Percentiles rank a stretch among this genome's conserved stretches.
Conservation (phyloP, 1,140 invertebrate species). For the Trichonephila clavata region DNA sequence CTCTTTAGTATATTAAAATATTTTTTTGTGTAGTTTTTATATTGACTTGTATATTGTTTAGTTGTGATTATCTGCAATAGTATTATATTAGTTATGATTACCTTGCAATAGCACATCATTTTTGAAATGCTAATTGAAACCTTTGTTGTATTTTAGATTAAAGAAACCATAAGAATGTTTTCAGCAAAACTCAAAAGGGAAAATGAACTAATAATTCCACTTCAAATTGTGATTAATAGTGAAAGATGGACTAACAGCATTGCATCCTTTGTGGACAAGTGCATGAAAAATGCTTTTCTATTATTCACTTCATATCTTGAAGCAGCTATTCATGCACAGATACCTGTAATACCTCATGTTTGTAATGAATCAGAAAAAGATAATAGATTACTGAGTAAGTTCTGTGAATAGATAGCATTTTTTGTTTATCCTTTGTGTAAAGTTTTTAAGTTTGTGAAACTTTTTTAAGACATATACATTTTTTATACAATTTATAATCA, state of each 20-base stretch:
- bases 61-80: too few relatives aligned
- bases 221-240: conserved; percentile 57
- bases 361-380: conserved; percentile 38
- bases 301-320: conserved; percentile 68
- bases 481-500: too few relatives aligned
- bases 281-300: conserved; percentile 39
- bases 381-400: conserved; percentile 45
- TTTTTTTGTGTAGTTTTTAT: too few relatives aligned
- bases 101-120: too few relatives aligned
- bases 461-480: too few relatives aligned
- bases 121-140: too few relatives aligned
- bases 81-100: too few relatives aligned
- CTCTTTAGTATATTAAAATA: too few relatives aligned
- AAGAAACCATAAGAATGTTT: background rate
- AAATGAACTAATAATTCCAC: background rate
- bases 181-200: background rate
- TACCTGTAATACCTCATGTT: conserved; percentile 55
- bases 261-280: conserved; percentile 28
- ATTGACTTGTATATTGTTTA: too few relatives aligned
- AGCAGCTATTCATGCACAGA: conserved; percentile 55
- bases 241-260: conserved; percentile 60
- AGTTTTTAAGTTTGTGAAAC: background rate
- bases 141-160: conserved; percentile 1
- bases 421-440: background rate
- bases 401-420: background rate